phyloP scores from a whole-genome alignment of 2,888 invertebrate genomes.

The Margaritifera margaritifera region DNA sequence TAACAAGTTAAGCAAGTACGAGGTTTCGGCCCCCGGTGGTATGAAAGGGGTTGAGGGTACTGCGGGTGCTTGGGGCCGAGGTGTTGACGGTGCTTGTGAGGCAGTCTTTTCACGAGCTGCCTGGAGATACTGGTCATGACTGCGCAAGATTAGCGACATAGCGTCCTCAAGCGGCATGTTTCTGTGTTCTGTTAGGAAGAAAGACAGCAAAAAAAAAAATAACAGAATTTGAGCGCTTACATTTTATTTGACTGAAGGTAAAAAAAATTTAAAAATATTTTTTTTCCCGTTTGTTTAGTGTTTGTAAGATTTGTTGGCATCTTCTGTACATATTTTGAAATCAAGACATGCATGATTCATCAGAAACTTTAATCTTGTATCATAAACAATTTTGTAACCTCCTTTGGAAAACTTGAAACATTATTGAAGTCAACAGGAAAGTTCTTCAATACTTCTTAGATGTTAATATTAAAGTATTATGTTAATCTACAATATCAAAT shows the following conservation, averaged over 20 bases:
- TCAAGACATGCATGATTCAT: too few relatives aligned
- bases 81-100: slow-evolving; percentile 23
- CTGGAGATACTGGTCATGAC: slow-evolving; percentile 71
- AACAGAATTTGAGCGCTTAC: too few relatives aligned
- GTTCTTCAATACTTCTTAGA: too few relatives aligned
- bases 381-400: too few relatives aligned
- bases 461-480: too few relatives aligned
- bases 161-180: slow-evolving; percentile 97
- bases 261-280: not conserved
- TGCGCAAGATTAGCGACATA: slow-evolving; percentile 80
- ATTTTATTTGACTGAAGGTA: not conserved
- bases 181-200: slow-evolving; percentile 83
- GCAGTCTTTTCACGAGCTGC: slow-evolving; percentile 58
- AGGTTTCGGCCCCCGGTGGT: slow-evolving; percentile 59
- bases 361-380: too few relatives aligned
- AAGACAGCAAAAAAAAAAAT: slow-evolving; percentile 4
- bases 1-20: slow-evolving; percentile 82
- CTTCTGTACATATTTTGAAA: too few relatives aligned
- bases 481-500: too few relatives aligned
- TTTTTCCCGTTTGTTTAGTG: not conserved
- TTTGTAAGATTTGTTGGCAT: too few relatives aligned
- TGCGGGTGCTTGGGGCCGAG: slow-evolving; percentile 13
- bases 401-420: too few relatives aligned
- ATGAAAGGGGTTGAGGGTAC: slow-evolving; percentile 46
- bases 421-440: too few relatives aligned